Base-by-base conservation (phyloP, 1,140 invertebrate genomes). In the Caenorhabditis tropicalis region DNA sequence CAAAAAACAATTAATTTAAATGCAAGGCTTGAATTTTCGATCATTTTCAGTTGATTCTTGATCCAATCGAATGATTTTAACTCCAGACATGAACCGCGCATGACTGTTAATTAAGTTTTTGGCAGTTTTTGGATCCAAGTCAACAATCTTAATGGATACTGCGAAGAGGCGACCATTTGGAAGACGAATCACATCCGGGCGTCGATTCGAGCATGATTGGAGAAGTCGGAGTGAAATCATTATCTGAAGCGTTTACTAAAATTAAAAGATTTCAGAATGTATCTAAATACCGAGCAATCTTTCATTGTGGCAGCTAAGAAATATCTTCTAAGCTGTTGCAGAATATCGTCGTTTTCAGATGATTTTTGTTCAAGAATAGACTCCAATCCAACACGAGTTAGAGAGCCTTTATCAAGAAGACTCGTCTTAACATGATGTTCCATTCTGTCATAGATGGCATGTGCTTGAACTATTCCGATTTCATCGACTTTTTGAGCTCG, bases 291-390 rank as follows among this genome's bases (percentile, higher is more conserved):
- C 31, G 84, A 86, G 65, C 89, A 90, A 81, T 90, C 90, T 70
- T 91, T 91, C 81, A 91, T 87, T 15, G 90, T 91, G 5, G 88
- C 90, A n/a, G 90, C 88, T 9, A 91, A 51, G 51, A 91, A 87
- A 79, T 91, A 91, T 49, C 86, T 81, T 81, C 89, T 85, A 7
- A 91, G 65, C 27, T 74, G 36, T 24, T 90, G 82, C 12, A 89
- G 86, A 29, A 89, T 81, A 6, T 82, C n/a, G 21, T 91, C 89
- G 5, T 60, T 81, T 31, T 86, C 79, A 7, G 2, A n/a, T 16
- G 58, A 65, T 33, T 36, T 74, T 43, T 21, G 33, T 7, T 82
- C 74, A 5, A 91, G 53, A 48, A 90, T 88, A 12, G 16, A 21
- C 29, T 84, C 36, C n/a, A 84, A 65, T 27, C 83, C 70, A 48